Conservation (phyloP, 2,113 vertebrate genomes). For the Pterophyllum scalare region DNA sequence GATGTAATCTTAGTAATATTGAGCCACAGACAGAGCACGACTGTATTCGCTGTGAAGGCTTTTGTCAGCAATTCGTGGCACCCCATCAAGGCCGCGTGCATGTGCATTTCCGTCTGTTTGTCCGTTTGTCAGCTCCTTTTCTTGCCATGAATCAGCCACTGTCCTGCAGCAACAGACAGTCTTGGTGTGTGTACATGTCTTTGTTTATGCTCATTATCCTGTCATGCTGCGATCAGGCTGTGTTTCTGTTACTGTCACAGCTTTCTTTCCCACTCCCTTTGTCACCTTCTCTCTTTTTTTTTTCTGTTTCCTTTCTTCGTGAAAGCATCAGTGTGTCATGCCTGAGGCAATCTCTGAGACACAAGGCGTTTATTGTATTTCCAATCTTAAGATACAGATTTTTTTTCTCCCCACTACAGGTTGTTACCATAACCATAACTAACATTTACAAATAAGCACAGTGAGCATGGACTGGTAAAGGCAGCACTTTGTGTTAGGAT, state of each 20-base stretch:
- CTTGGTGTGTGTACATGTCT: not conserved
- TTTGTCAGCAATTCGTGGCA: conserved; percentile 34
- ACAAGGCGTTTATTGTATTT: not conserved
- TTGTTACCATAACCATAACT: not conserved
- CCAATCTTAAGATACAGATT: not conserved
- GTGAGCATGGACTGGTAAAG: no score
- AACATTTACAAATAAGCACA: not conserved
- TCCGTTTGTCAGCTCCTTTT: not conserved
- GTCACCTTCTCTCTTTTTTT: not conserved
- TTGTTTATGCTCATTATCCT: conserved; percentile 27
- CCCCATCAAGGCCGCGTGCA: not conserved
- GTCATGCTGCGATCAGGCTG: not conserved
- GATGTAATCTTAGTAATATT: not conserved
- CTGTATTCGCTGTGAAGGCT: conserved; percentile 22
- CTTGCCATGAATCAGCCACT: conserved; percentile 33
- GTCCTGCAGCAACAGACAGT: conserved; percentile 26
- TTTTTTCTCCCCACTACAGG: not conserved
- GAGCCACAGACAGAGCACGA: conserved; percentile 31
- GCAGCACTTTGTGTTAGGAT: no score
- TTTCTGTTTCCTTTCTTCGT: not conserved
- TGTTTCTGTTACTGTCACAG: conserved; percentile 2
- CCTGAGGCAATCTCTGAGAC: not conserved
- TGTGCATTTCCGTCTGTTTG: not conserved
- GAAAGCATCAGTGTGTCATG: not conserved
- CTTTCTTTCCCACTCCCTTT: not conserved